Evolutionary conservation across 2,888 invertebrate species (phyloP).

Genomic region (Drosophila merina): DNA sequence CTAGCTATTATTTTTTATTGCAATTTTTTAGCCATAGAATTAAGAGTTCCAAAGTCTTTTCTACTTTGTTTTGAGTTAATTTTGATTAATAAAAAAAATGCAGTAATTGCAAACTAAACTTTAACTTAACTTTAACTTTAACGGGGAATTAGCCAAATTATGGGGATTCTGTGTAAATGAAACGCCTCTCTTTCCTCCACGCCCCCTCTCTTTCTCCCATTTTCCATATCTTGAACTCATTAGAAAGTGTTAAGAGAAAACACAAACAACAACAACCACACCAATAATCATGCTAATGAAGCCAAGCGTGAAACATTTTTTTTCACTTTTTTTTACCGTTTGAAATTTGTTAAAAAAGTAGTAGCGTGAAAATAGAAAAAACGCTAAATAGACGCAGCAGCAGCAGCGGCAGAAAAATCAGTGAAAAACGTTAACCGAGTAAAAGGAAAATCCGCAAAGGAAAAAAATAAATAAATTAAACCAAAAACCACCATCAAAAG

Average conservation of each 20-base stretch:
- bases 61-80: too few relatives aligned
- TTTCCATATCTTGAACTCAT: constrained; percentile 12
- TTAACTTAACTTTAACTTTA: too few relatives aligned
- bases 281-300: constrained; percentile 34
- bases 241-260: constrained; percentile 34
- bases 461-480: constrained; percentile 24
- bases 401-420: constrained; percentile 1
- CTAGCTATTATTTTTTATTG: too few relatives aligned
- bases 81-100: too few relatives aligned
- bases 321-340: constrained; percentile 22
- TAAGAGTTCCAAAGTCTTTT: too few relatives aligned
- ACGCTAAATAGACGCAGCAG: background rate
- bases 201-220: constrained; percentile 1
- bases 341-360: constrained; percentile 14
- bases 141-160: too few relatives aligned
- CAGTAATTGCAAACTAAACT: too few relatives aligned
- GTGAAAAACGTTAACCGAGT: constrained; percentile 36
- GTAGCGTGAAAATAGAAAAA: constrained; percentile 11
- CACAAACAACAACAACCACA: constrained; percentile 14
- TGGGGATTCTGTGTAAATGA: background rate
- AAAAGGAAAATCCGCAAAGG: constrained; percentile 7
- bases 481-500: constrained; percentile 25
- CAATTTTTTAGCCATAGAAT: too few relatives aligned
- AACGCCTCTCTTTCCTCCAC: background rate
- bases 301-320: constrained; percentile 39